Evolutionary conservation across 2,888 invertebrate genomes (phyloP).

Genomic region (Chouioia cunea): DNA sequence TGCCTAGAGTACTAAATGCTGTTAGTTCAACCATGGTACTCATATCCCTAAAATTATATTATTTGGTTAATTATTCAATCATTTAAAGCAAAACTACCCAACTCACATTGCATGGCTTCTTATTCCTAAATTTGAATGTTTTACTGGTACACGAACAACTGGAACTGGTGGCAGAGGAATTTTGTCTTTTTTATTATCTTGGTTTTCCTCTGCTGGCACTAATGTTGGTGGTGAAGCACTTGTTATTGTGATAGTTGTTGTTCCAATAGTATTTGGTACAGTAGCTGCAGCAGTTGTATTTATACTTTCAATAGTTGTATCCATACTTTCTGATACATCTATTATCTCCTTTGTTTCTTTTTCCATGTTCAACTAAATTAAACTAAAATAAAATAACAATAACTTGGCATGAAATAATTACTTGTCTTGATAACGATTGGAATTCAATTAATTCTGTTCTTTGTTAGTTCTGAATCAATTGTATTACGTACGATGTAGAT

Average conservation of each 20-base stretch:
- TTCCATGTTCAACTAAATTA: constrained; percentile 30
- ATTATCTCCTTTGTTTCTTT: constrained; percentile 21
- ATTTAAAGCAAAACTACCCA: not conserved
- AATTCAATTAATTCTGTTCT: not conserved
- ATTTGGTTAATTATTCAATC: not conserved
- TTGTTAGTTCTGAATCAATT: constrained; percentile 1
- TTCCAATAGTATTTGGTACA: too few species aligned
- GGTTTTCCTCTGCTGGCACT: constrained; percentile 21
- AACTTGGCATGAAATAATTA: not conserved
- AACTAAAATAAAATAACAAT: not conserved
- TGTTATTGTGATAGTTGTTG: too few species aligned
- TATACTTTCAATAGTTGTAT: constrained; percentile 23
- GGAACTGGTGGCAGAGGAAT: constrained; percentile 34
- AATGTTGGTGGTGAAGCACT: too few species aligned
- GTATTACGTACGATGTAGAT: not conserved
- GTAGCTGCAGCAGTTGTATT: not conserved
- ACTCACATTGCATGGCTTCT: constrained; percentile 66
- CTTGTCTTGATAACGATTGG: too few species aligned
- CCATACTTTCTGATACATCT: not conserved
- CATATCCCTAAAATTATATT: constrained; percentile 77
- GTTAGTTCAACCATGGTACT: constrained; percentile 91
- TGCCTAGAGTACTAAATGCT: constrained; percentile 87
- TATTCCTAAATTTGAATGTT: constrained; percentile 67
- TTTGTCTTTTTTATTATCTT: constrained; percentile 39
- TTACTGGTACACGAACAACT: constrained; percentile 65